Conservation (phyloP, 2,888 invertebrate species). For the Dicycla oo region DNA sequence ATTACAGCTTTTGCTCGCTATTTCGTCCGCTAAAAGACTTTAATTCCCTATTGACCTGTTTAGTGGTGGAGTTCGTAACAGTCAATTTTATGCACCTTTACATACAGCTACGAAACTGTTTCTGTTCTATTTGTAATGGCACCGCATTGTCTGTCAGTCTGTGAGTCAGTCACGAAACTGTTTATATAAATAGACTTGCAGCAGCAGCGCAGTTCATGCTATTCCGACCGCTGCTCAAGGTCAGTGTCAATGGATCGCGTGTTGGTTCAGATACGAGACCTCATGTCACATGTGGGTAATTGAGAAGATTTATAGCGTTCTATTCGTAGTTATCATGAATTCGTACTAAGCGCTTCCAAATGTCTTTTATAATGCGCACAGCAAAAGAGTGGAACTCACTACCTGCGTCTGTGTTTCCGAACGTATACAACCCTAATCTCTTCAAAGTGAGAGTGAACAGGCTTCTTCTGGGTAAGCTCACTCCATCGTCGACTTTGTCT, state of each 20-base stretch:
- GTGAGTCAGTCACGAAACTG: constrained; percentile 16
- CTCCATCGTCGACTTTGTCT: no score
- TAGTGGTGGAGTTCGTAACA: background rate
- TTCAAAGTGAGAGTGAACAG: no score
- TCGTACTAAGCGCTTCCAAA: no score
- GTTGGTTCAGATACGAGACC: background rate
- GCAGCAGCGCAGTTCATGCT: constrained; percentile 9
- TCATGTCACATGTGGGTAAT: background rate
- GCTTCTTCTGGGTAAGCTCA: no score
- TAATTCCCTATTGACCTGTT: background rate
- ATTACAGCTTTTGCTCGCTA: background rate
- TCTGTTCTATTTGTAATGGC: background rate
- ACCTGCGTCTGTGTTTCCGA: no score
- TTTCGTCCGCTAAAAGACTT: background rate
- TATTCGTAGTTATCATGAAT: background rate
- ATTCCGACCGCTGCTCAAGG: constrained; percentile 14
- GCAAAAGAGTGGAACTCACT: no score
- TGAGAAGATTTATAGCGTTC: background rate
- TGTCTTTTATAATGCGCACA: no score
- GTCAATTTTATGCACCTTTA: background rate
- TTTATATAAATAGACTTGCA: constrained; percentile 33
- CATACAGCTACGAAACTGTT: background rate
- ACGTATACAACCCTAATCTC: no score
- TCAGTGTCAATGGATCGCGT: constrained; percentile 30
- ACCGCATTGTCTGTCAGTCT: constrained; percentile 12